Percentiles rank a stretch among this genome's conserved stretches.
These are phyloP conservation scores for Watsonalla binaria DNA, from an alignment of 2,888 invertebrate species.

Conservation along the genomic window DNA sequence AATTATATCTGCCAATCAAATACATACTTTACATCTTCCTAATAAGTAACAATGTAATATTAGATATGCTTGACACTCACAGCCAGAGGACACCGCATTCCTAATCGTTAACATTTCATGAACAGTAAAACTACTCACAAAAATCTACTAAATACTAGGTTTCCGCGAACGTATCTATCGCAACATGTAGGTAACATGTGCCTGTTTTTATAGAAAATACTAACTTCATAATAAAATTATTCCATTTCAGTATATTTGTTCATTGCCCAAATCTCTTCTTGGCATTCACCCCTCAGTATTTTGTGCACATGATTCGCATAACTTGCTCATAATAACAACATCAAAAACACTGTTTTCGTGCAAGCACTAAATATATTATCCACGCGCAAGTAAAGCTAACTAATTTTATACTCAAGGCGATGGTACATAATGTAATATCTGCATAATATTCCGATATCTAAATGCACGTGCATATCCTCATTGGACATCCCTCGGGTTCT, in stretches of 20 bases:
- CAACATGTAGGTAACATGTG: too few species aligned
- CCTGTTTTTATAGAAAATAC: too few species aligned
- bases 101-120: too few species aligned
- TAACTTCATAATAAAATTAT: background rate
- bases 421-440: conserved; percentile 56
- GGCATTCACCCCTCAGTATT: background rate
- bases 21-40: too few species aligned
- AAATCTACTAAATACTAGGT: too few species aligned
- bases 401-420: conserved; percentile 65
- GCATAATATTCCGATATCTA: conserved; percentile 58
- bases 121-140: too few species aligned
- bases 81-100: too few species aligned
- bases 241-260: background rate
- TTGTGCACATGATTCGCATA: background rate
- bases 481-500: too few species aligned
- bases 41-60: too few species aligned
- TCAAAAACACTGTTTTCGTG: conserved; percentile 10
- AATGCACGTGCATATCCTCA: conserved; percentile 25
- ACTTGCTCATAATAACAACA: background rate
- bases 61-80: too few species aligned
- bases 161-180: too few species aligned
- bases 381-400: conserved; percentile 43
- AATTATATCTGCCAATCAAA: too few species aligned
- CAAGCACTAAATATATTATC: conserved; percentile 35
- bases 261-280: background rate